Evolutionary conservation across 2,113 vertebrate genomes (phyloP).

Genomic region (Brienomyrus longianalis): DNA sequence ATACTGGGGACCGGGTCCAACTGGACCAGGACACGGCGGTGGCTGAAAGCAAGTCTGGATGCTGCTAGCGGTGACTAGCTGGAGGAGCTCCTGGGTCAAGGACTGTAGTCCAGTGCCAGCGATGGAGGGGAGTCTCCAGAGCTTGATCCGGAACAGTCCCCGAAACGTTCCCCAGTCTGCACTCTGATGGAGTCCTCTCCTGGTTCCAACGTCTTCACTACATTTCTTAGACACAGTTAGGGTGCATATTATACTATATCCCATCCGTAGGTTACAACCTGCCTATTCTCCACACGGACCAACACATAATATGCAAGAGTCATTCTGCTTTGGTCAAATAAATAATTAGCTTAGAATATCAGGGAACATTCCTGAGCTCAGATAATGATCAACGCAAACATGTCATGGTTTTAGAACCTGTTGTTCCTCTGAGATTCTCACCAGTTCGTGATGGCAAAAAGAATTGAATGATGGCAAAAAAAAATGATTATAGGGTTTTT

Average conservation of each 20-base stretch:
- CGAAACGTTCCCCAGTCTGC: background rate
- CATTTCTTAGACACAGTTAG: background rate
- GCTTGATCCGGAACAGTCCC: background rate
- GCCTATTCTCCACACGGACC: background rate
- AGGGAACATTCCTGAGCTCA: background rate
- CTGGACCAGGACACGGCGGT: slow-evolving; percentile 68
- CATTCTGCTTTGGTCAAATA: background rate
- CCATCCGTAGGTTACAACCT: background rate
- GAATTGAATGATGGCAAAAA: background rate
- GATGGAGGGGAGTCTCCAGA: background rate
- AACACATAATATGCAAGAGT: background rate
- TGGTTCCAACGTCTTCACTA: slow-evolving; percentile 3
- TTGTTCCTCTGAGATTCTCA: background rate
- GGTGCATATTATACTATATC: background rate
- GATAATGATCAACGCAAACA: background rate
- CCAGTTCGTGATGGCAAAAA: background rate
- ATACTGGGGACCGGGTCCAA: slow-evolving; percentile 74
- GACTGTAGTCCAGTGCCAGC: slow-evolving; percentile 30
- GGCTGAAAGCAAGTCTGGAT: slow-evolving; percentile 81
- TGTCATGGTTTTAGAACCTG: background rate
- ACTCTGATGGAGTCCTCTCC: background rate
- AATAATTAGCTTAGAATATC: background rate
- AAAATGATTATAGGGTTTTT: background rate
- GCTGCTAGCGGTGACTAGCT: slow-evolving; percentile 68
- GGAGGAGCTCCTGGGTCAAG: background rate